These are phyloP conservation scores for Platichthys stellatus DNA, from an alignment of 2,113 vertebrate species.

Conservation along the genomic window DNA sequence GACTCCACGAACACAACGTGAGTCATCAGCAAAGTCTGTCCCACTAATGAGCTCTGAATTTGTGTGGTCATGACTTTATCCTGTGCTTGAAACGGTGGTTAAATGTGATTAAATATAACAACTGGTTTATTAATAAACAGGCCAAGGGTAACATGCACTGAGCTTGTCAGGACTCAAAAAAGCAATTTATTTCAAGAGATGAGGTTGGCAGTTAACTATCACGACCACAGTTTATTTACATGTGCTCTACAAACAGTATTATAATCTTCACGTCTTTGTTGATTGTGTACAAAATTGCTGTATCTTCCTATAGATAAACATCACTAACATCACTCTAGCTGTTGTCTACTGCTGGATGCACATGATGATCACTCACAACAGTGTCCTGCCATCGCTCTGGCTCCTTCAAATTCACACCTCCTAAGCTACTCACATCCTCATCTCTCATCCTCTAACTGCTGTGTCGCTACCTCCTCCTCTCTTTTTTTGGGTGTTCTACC, in stretches of 20 bases:
- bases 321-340: slow-evolving; percentile 26
- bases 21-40: slow-evolving; percentile 42
- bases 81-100: background rate
- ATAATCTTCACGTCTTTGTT: background rate
- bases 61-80: slow-evolving; percentile 36
- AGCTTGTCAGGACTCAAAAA: slow-evolving; percentile 52
- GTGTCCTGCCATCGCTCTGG: slow-evolving; percentile 36
- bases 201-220: slow-evolving; percentile 34
- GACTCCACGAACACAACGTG: slow-evolving; percentile 36
- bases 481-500: slow-evolving; percentile 25
- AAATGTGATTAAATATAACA: slow-evolving; percentile 1
- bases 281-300: slow-evolving; percentile 49
- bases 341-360: slow-evolving; percentile 22
- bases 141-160: background rate
- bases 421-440: slow-evolving; percentile 22
- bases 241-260: slow-evolving; percentile 42
- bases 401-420: slow-evolving; percentile 26
- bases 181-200: slow-evolving; percentile 68
- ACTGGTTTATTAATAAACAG: background rate
- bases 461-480: slow-evolving; percentile 17
- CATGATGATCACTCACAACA: slow-evolving; percentile 19
- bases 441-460: slow-evolving; percentile 15
- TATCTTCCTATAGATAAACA: slow-evolving; percentile 30
- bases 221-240: slow-evolving; percentile 75
- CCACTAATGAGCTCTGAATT: slow-evolving; percentile 34